phyloP scores from a whole-genome alignment of 2,888 invertebrate genomes.

The Antheraea yamamai region DNA sequence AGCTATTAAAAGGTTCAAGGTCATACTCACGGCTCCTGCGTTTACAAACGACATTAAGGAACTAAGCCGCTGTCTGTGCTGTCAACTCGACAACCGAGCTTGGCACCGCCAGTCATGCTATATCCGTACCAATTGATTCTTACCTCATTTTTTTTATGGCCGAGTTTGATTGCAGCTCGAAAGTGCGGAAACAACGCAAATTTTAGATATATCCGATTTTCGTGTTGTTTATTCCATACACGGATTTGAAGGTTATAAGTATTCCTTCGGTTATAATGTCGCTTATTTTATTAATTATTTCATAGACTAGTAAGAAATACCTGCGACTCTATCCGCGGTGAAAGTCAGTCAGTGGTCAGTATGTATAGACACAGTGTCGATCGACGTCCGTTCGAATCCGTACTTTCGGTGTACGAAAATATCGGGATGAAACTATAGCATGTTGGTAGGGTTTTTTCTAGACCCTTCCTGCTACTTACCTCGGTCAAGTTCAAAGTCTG shows the following conservation, averaged over 20 bases:
- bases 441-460: no score
- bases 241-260: not conserved
- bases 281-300: no score
- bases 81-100: conserved; percentile 24
- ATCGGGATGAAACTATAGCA: no score
- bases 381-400: no score
- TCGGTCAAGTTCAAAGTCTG: no score
- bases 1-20: conserved; percentile 9
- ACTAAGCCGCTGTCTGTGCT: conserved; percentile 17
- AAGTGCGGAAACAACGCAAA: not conserved
- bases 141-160: not conserved
- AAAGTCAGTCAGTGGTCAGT: no score
- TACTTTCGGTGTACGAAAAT: no score
- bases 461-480: no score
- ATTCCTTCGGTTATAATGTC: no score
- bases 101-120: conserved; percentile 29
- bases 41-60: conserved; percentile 17
- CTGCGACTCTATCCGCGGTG: no score
- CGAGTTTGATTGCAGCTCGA: not conserved
- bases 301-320: no score
- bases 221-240: not conserved
- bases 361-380: no score
- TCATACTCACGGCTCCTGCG: not conserved
- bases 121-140: conserved; percentile 24
- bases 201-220: not conserved